Base-by-base conservation (phyloP, 2,113 vertebrate species). In the Lycocorax pyrrhopterus region DNA sequence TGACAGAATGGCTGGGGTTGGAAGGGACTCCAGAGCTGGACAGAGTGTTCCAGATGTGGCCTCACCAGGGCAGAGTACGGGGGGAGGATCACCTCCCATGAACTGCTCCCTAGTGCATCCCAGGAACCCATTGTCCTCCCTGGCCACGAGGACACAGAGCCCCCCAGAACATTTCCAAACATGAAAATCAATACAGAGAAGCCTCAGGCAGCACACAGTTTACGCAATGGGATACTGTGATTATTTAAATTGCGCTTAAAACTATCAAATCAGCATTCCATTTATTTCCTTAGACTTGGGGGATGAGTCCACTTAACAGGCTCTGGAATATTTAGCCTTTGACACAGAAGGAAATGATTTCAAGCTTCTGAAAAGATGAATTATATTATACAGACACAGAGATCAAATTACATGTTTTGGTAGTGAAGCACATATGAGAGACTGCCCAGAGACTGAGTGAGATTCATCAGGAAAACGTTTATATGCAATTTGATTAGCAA, bases 381-480 rank as follows among this genome's bases (percentile, higher is more conserved):
- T 84, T 87, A 37, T 51, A 55, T 67, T 62, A 53, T 27, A 75
- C 4, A 75, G 71, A 52, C 58, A 93, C 41, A 39, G 78, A 12
- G 72, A 89, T 79, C 49, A 96, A 92, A 95, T 89, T 43, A 69
- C 62, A 41, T 66, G 63, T 94, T 93, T 95, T 82, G 75, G 53
- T 80, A 46, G 51, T 43, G 49, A 80, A 85, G 81, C 26, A 64
- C 44, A 46, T 29, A 46, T 9, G 47, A 96, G 41, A 87, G 53
- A 76, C 41, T 85, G 60, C 51, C 93, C 89, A 95, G 26, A 87
- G 71, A 58, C 8, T 66, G 66, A 73, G 74, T 4, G 32, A 84
- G 74, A 82, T 49, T 96, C 74, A 87, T 87, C 81, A 91, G 55
- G 43, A 69, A 85, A 89, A 41, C 4, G 14, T 73, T 87, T 62